phyloP scores from a whole-genome alignment of 2,113 vertebrate species.

The Ailurus styani region DNA sequence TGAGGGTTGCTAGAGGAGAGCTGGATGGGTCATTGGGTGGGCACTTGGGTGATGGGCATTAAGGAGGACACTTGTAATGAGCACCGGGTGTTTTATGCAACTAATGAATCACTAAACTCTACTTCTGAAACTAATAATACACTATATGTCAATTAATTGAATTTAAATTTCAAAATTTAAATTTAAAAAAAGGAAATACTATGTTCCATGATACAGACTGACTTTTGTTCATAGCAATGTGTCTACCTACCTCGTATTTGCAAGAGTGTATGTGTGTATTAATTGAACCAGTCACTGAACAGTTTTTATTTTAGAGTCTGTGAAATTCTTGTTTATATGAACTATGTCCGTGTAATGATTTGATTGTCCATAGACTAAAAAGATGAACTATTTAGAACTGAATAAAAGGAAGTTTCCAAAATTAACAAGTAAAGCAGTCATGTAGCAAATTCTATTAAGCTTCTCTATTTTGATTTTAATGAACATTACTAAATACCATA shows the following conservation, averaged over 20 bases:
- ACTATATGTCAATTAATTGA: too few relatives aligned
- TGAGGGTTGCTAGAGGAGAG: too few relatives aligned
- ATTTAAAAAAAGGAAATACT: neutral
- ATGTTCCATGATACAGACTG: neutral
- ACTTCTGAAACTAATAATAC: too few relatives aligned
- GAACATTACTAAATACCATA: neutral
- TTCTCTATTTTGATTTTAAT: neutral
- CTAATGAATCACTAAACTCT: too few relatives aligned
- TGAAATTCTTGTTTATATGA: neutral
- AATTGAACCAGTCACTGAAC: neutral
- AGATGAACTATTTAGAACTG: neutral
- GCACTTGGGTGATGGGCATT: too few relatives aligned
- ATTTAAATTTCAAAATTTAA: neutral
- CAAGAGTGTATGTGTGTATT: neutral
- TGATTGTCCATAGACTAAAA: neutral
- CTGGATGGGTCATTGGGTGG: too few relatives aligned
- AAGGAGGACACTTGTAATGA: too few relatives aligned
- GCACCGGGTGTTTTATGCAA: too few relatives aligned
- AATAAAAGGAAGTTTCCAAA: neutral
- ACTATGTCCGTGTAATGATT: neutral
- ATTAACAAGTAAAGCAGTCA: neutral
- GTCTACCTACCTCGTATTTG: neutral
- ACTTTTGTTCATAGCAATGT: neutral
- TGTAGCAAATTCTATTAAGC: neutral
- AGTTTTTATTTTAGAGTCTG: neutral